Conservation (phyloP, 2,888 invertebrate genomes). For the Dynastes tityus region DNA sequence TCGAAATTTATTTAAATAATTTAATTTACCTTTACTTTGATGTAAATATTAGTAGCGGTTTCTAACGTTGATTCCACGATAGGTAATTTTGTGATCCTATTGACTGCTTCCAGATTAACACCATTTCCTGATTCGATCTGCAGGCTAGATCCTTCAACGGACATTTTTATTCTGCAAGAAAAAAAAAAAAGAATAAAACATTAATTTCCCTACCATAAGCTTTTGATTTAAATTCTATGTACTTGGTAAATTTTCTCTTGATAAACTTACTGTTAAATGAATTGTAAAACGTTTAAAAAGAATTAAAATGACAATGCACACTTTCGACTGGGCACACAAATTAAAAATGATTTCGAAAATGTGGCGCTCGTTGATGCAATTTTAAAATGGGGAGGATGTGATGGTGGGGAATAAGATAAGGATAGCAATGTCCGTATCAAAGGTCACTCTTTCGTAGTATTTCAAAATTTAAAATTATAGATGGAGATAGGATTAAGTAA, state of each 20-base stretch:
- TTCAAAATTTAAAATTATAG: slow-evolving; percentile 5
- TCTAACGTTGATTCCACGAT: slow-evolving; percentile 75
- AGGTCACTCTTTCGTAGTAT: not conserved
- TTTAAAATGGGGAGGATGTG: not conserved
- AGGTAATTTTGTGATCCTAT: slow-evolving; percentile 74
- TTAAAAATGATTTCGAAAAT: slow-evolving; percentile 14
- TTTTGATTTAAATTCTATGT: not conserved
- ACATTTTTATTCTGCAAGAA: slow-evolving; percentile 57
- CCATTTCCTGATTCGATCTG: slow-evolving; percentile 38
- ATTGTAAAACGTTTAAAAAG: not conserved
- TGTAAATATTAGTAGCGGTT: slow-evolving; percentile 74
- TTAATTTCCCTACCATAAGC: not conserved
- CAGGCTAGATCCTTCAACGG: slow-evolving; percentile 51
- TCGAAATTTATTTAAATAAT: not conserved
- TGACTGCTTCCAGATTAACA: slow-evolving; percentile 73
- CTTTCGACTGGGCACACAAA: not conserved
- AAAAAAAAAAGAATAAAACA: not conserved
- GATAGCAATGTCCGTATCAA: slow-evolving; percentile 16
- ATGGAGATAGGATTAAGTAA: too few relatives aligned
- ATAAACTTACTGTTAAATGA: not conserved
- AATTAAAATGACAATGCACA: not conserved
- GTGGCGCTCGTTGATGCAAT: not conserved
- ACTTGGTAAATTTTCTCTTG: not conserved
- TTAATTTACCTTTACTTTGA: slow-evolving; percentile 73
- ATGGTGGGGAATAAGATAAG: slow-evolving; percentile 20